Evolutionary conservation across 2,888 invertebrate species (phyloP), one percentile per base, ranked within the genome.

Genomic region (Tachina fera): DNA sequence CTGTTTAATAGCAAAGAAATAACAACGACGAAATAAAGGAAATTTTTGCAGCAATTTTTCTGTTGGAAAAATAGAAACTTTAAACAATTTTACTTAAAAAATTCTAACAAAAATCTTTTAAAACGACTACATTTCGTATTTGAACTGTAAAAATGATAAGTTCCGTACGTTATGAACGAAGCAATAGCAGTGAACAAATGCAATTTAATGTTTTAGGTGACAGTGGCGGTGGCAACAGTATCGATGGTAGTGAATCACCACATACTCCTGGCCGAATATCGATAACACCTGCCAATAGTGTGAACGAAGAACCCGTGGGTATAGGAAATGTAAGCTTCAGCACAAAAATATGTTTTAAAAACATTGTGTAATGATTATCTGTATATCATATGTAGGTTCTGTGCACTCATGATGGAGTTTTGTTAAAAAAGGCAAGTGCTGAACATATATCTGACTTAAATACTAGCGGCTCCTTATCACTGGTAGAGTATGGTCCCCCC

Each of bases 371-470:
- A 14, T n/a, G 14, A 13, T 6, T 6, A 49, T 61, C n/a, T 61
- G 4, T 60, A 60, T 41, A 61, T 61, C 13, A 11, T 19, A 31
- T 87, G 3, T 74, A 96, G 95, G 95, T 96, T 88, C 93, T 96
- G 56, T 96, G 96, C 92, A 95, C 95, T n/a, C 96, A 97, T 92
- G 96, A 96, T 92, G 96, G 96, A 8, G 96, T 97, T 22, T 94
- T 96, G 9, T 93, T 97, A 84, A 95, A 95, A 89, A 95, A 95
- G 65, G 95, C 95, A 70, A 93, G 94, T 63, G 95, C 95, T 0
- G 93, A 94, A 45, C 94, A 95, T 60, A 94, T 95, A 90, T 94
- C 93, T 83, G 96, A 95, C 89, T 92, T 95, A 89, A 95, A 94
- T 92, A 95, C 94, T 84, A 95, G 92, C 67, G 92, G 92, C 3